Evolutionary conservation across 2,888 invertebrate species (phyloP), one percentile per base, ranked within the genome.

Genomic region (Synanthedon myopaeformis): DNA sequence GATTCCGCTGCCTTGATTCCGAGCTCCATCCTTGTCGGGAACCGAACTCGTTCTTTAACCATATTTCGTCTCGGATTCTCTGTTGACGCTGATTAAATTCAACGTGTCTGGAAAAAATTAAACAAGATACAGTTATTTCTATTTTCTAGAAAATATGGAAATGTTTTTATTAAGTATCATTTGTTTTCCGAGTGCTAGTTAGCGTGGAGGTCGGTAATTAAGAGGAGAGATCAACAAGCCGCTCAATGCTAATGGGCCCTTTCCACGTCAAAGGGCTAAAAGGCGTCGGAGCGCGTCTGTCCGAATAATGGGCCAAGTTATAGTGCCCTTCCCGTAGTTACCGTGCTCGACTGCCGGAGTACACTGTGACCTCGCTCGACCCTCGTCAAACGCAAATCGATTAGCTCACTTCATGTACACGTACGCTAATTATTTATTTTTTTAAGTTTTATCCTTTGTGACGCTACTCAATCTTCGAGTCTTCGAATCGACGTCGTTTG

Each of bases 251-350:
- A 86, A 85, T 86, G 83, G 82, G 79, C 72, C 72, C 76, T 78
- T 80, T 82, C 79, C 72, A 81, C 82, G 84, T 85, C 83, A 86
- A 85, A 85, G 81, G 78, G 80, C 81, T 80, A 76, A 81, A 79
- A 82, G 80, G 83, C 82, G 83, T 82, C 69, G 69, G 76, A 81
- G 80, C 83, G 82, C 74, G 79, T 77, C 83, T 82, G 82, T 80
- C 82, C 80, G 81, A 80, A 84, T 85, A 84, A 85, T 82, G 79
- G 81, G 66, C 74, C 73, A 72, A 79, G 78, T 74, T 70, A 74
- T 79, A 77, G 74, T 72, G 70, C 70, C 72, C 72, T 70, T 69
- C 58, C 64, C 64, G 66, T 57, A 59, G 35, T 35, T 35, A 35
- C 35, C 65, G 58, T 57, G 59, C 61, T 49, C 66, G 64, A 69